Base-by-base conservation (phyloP, 2,888 invertebrate genomes). In the Troglohyphantes excavatus region DNA sequence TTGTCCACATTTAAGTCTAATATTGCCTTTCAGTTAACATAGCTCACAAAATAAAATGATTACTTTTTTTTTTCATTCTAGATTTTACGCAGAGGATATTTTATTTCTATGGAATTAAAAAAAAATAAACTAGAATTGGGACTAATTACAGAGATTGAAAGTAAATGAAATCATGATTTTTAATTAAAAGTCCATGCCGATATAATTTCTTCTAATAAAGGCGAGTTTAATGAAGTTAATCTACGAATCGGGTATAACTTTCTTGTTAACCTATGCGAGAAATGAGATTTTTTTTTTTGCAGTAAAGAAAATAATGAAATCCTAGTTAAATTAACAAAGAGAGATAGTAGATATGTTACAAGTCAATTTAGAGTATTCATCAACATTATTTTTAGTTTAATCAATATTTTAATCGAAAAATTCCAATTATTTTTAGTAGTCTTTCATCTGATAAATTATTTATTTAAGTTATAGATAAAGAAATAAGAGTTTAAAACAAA, bases 131-230 rank as follows among this genome's bases (percentile, higher is more conserved):
- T 2, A n/a, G 17, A n/a, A 43, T 23, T 19, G 19, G 21, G 43
- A 39, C 39, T 78, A 78, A 78, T 78, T 78, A 78, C 65, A n/a
- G n/a, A 43, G 78, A 78, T 65, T 78, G 65, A 39, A 39, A 65
- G 65, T 17, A 33, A 78, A 39, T 39, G 33, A 78, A 63, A 63
- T 26, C 26, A 26, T 59, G 33, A 33, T 39, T 65, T 78, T 78
- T 65, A 78, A 78, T 65, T 78, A 78, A 78, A 76, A 65, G 33
- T n/a, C 26, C 65, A 21, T 63, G 17, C 53, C 53, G 53, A 53
- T 53, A 17, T 13, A n/a, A 53, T 53, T 53, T 2, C 13, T 53
- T 53, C 13, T 53, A 17, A 11, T 11, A 53, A 53, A 53, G n/a
- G 13, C 17, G 9, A 0, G 53, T 53, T 53, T 53, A 53, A 53